These are phyloP conservation scores for Glareola pratincola DNA, from an alignment of 2,113 vertebrate genomes.

Conservation along the genomic window DNA sequence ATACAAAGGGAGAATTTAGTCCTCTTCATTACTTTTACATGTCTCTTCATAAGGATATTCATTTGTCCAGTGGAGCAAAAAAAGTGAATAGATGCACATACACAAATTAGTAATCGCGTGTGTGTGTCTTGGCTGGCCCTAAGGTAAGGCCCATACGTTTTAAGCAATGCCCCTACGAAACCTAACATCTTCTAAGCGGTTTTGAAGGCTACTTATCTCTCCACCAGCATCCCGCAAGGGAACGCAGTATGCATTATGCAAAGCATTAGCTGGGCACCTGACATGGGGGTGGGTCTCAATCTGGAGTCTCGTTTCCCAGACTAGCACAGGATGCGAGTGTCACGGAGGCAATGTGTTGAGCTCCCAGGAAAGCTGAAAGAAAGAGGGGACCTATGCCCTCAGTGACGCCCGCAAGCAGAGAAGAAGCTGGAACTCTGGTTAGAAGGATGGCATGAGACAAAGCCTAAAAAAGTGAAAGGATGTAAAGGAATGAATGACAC, in stretches of 20 bases:
- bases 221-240: background rate
- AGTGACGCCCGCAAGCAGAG: background rate
- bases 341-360: slow-evolving; percentile 37
- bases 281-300: slow-evolving; percentile 64
- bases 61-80: background rate
- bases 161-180: background rate
- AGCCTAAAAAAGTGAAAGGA: slow-evolving; percentile 45
- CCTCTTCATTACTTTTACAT: background rate
- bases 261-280: slow-evolving; percentile 50
- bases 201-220: slow-evolving; percentile 22
- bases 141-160: background rate
- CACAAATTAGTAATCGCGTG: background rate
- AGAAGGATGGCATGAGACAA: slow-evolving; percentile 28
- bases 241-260: background rate
- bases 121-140: background rate
- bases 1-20: background rate
- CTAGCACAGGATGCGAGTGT: slow-evolving; percentile 39
- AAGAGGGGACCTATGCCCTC: background rate
- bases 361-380: slow-evolving; percentile 32
- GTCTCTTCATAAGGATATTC: background rate
- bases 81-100: background rate
- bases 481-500: slow-evolving; percentile 52
- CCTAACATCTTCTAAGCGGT: background rate
- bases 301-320: slow-evolving; percentile 56
- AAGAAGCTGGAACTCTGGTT: slow-evolving; percentile 1